Evolutionary conservation across 2,113 vertebrate genomes (phyloP).

Genomic region (Telmatochromis bifrenatus): DNA sequence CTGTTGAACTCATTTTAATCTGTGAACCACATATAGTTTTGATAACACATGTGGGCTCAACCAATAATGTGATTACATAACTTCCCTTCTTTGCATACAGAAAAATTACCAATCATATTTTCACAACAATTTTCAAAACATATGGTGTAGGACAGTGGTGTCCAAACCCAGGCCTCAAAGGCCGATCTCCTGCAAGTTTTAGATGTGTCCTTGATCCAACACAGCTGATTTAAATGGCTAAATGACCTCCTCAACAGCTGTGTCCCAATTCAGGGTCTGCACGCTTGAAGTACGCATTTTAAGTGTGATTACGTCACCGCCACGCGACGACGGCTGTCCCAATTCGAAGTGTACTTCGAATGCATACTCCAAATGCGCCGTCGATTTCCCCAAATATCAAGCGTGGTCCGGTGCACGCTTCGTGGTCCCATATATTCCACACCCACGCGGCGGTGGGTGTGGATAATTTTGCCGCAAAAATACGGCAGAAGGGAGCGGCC

Average conservation of each 20-base stretch:
- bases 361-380: too few relatives aligned
- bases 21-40: not conserved
- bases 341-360: too few relatives aligned
- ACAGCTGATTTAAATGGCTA: not conserved
- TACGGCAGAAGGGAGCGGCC: too few relatives aligned
- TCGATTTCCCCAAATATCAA: too few relatives aligned
- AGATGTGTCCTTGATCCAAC: not conserved
- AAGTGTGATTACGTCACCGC: too few relatives aligned
- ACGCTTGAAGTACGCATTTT: too few relatives aligned
- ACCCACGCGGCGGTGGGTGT: too few relatives aligned
- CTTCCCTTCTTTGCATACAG: not conserved
- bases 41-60: rapidly evolving
- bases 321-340: too few relatives aligned
- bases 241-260: not conserved
- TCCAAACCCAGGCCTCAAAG: not conserved
- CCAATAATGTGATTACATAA: not conserved
- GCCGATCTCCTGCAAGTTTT: rapidly evolving
- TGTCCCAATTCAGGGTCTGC: too few relatives aligned
- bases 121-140: not conserved
- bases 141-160: not conserved
- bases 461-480: too few relatives aligned
- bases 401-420: too few relatives aligned
- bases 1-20: not conserved
- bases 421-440: too few relatives aligned
- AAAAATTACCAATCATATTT: not conserved